phyloP scores from a whole-genome alignment of 2,888 invertebrate species.

The Drosophila prolongata region DNA sequence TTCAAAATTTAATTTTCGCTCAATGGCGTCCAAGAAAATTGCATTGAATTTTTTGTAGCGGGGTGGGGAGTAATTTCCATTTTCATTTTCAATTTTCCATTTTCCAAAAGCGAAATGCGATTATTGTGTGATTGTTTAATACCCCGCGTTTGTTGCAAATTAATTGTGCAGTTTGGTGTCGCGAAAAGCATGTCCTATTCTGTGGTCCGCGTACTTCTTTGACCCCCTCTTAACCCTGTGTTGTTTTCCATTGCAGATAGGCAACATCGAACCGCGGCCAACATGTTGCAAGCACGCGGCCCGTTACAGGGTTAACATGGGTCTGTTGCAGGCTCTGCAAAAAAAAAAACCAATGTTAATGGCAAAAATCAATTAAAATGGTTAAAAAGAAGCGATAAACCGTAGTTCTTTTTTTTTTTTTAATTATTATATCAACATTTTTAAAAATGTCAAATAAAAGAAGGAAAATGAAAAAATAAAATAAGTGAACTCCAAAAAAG shows the following conservation, averaged over 20 bases:
- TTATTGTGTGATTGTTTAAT: slow-evolving; percentile 51
- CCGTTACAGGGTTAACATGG: slow-evolving; percentile 22
- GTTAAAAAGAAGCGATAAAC: no score
- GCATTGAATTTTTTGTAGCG: not conserved
- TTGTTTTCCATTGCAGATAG: slow-evolving; percentile 14
- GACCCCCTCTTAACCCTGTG: slow-evolving; percentile 4
- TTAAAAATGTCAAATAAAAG: no score
- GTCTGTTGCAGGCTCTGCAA: slow-evolving; percentile 14
- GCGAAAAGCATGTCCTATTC: slow-evolving; percentile 3
- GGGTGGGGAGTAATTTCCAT: not conserved
- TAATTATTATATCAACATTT: no score
- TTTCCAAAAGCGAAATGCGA: slow-evolving; percentile 39
- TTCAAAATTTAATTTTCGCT: slow-evolving; percentile 69
- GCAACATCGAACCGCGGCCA: slow-evolving; percentile 11
- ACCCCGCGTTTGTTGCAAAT: slow-evolving; percentile 6
- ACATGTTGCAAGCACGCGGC: slow-evolving; percentile 35
- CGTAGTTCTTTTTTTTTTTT: no score
- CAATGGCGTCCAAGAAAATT: slow-evolving; percentile 9
- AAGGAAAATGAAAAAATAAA: no score
- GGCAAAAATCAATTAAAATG: not conserved
- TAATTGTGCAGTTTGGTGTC: slow-evolving; percentile 10
- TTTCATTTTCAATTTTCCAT: slow-evolving; percentile 13
- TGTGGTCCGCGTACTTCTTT: not conserved
- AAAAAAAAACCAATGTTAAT: not conserved
- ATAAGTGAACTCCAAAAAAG: no score